These are phyloP conservation scores for Vireo griseus DNA, from an alignment of 2,797 vertebrate genomes.

Conservation along the genomic window DNA sequence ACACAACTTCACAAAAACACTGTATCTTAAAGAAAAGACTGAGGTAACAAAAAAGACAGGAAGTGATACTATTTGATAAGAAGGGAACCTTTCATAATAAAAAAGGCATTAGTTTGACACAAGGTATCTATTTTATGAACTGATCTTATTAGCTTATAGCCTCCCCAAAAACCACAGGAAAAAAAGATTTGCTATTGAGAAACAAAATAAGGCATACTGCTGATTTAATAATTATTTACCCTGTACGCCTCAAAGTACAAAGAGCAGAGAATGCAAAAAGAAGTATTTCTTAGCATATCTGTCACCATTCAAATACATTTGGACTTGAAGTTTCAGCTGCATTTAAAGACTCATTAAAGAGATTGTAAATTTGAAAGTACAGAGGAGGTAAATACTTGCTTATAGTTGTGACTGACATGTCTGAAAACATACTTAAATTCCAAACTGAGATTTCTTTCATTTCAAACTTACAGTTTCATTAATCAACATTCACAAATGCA, in stretches of 20 bases:
- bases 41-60: background rate
- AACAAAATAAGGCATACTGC: background rate
- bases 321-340: background rate
- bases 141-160: background rate
- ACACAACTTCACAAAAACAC: background rate
- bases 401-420: background rate
- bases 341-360: background rate
- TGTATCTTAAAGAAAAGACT: background rate
- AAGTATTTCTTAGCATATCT: background rate
- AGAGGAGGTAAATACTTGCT: background rate
- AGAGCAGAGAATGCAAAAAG: background rate
- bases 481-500: background rate
- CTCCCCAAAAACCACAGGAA: accelerated
- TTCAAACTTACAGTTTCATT: background rate
- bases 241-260: background rate
- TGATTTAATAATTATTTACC: background rate
- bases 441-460: background rate
- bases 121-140: background rate
- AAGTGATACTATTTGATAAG: background rate
- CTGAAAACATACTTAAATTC: background rate
- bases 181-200: background rate
- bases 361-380: background rate
- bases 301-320: background rate
- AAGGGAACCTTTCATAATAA: background rate
- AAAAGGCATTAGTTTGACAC: background rate